Conservation (phyloP, 2,113 vertebrate genomes). For the Aphyosemion australe region DNA sequence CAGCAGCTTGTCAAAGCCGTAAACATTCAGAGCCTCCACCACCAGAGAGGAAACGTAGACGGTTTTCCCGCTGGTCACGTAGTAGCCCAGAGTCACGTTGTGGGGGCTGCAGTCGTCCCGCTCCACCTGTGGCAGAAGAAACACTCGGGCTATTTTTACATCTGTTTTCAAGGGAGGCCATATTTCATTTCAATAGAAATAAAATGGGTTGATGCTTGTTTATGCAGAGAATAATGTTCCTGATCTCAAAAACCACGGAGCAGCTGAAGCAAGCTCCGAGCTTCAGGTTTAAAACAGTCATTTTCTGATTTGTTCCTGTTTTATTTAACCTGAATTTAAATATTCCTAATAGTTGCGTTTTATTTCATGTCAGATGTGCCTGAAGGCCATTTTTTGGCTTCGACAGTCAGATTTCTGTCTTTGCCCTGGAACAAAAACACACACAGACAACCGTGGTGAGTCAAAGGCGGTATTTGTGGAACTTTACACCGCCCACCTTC, state of each 20-base stretch:
- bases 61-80: conserved; percentile 81
- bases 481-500: conserved; percentile 35
- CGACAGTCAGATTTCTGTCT: conserved; percentile 39
- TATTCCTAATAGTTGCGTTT: background rate
- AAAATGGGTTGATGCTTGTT: background rate
- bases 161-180: background rate
- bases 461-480: conserved; percentile 52
- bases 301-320: too few relatives aligned
- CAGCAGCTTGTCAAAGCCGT: conserved; percentile 86
- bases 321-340: too few relatives aligned
- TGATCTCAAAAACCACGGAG: conserved; percentile 17
- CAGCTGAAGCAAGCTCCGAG: background rate
- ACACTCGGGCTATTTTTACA: background rate
- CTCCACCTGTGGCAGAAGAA: conserved; percentile 81
- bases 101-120: conserved; percentile 82
- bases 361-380: background rate
- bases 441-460: conserved; percentile 36
- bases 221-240: background rate
- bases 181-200: background rate
- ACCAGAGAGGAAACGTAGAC: conserved; percentile 86
- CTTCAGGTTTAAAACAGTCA: background rate
- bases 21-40: conserved; percentile 82
- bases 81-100: conserved; percentile 91
- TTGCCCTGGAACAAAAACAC: conserved; percentile 45
- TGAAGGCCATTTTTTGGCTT: conserved; percentile 30